These are phyloP conservation scores for Mungos mungo DNA, from an alignment of 2,113 vertebrate genomes.

Conservation along the genomic window DNA sequence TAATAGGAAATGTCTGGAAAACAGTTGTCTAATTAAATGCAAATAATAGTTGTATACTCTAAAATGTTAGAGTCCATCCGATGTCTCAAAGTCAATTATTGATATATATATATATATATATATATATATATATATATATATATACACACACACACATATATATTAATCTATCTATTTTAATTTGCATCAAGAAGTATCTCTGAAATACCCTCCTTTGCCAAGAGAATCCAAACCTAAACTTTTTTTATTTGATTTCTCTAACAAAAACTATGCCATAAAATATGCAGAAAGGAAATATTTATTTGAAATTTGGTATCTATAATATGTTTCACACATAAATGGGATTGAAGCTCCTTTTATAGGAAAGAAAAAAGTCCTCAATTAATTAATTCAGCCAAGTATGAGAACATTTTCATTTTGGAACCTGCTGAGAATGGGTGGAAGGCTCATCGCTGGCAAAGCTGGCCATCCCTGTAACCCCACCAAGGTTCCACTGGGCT, in stretches of 20 bases:
- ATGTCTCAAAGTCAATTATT: not conserved
- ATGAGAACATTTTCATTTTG: not conserved
- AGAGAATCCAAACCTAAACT: not conserved
- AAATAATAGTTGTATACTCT: not conserved
- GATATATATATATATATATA: not conserved
- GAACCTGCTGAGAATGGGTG: not conserved
- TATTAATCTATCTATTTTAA: not conserved
- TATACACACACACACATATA: too few relatives aligned
- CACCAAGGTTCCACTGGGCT: rapidly evolving
- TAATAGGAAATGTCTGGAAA: not conserved
- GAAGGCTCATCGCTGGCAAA: rapidly evolving
- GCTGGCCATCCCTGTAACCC: not conserved
- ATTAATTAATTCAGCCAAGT: not conserved
- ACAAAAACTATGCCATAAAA: not conserved
- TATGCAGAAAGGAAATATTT: not conserved
- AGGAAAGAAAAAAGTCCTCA: not conserved
- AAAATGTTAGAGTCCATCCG: not conserved
- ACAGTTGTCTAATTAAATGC: slow-evolving; percentile 10
- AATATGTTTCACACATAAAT: not conserved
- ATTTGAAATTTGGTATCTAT: not conserved
- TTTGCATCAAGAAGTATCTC: not conserved
- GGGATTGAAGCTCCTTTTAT: not conserved
- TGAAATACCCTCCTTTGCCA: not conserved
- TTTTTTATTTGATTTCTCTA: not conserved
- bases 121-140: not conserved